phyloP scores from a whole-genome alignment of 2,113 vertebrate species.

The Gavia stellata region DNA sequence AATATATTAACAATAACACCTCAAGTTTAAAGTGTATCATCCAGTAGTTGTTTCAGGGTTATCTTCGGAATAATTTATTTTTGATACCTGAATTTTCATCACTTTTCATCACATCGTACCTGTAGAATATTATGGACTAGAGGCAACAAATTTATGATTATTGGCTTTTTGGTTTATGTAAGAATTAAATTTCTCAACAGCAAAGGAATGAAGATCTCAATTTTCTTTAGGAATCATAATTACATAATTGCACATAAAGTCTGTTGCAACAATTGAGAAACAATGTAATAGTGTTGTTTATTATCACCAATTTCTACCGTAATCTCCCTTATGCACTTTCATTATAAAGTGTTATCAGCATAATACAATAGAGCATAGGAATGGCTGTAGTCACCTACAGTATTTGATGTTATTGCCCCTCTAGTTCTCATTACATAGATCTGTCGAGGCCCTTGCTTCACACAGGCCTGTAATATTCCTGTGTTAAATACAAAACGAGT shows the following conservation, averaged over 20 bases:
- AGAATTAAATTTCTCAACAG: neutral
- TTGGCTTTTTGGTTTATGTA: neutral
- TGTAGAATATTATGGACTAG: neutral
- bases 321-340: neutral
- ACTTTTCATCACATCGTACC: neutral
- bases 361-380: neutral
- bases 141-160: neutral
- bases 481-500: neutral
- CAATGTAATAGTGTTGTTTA: neutral
- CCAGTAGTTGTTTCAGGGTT: neutral
- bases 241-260: conserved; percentile 47
- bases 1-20: neutral
- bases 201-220: neutral
- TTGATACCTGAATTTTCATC: neutral
- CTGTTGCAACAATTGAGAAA: conserved; percentile 29
- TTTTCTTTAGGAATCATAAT: conserved; percentile 53
- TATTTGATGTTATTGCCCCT: neutral
- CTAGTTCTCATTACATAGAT: neutral
- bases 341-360: neutral
- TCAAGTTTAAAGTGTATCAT: neutral
- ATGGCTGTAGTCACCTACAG: neutral
- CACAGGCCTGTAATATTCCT: neutral
- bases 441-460: neutral
- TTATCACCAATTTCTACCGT: neutral
- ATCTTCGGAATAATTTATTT: neutral